These are phyloP conservation scores for Acipenser transmontanus DNA, from an alignment of 2,797 vertebrate genomes.

Conservation along the genomic window DNA sequence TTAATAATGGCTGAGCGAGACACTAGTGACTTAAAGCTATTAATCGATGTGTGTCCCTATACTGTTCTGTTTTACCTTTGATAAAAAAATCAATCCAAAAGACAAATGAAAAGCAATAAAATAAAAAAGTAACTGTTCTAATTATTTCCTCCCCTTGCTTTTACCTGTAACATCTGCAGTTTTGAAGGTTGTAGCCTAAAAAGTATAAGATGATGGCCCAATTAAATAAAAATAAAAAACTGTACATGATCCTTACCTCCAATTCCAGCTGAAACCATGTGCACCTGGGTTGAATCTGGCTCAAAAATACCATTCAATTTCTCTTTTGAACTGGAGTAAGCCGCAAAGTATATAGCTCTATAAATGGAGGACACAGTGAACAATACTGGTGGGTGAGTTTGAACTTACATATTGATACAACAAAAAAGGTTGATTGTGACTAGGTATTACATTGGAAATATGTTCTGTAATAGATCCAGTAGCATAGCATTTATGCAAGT, in stretches of 20 bases:
- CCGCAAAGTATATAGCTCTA: slow-evolving; percentile 97
- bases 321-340: slow-evolving; percentile 94
- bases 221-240: slow-evolving; percentile 15
- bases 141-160: background rate
- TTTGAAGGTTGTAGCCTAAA: background rate
- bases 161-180: background rate
- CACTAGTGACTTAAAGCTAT: no score
- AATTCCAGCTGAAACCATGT: slow-evolving; percentile 93
- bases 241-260: slow-evolving; percentile 77
- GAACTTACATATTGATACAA: background rate
- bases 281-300: slow-evolving; percentile 90
- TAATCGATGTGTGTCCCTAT: no score
- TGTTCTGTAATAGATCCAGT: background rate
- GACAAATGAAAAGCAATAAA: background rate
- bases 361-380: slow-evolving; percentile 30
- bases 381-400: background rate
- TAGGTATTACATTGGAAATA: no score
- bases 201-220: background rate
- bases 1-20: no score
- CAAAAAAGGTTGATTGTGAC: no score
- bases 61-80: no score
- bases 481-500: no score
- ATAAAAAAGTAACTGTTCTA: background rate
- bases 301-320: slow-evolving; percentile 82
- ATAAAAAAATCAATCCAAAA: no score